Percentiles rank a stretch among this genome's conserved stretches.
Evolutionary conservation across 2,888 invertebrate species (phyloP).

Genomic region (Scaptomyza cyrtandrae): DNA sequence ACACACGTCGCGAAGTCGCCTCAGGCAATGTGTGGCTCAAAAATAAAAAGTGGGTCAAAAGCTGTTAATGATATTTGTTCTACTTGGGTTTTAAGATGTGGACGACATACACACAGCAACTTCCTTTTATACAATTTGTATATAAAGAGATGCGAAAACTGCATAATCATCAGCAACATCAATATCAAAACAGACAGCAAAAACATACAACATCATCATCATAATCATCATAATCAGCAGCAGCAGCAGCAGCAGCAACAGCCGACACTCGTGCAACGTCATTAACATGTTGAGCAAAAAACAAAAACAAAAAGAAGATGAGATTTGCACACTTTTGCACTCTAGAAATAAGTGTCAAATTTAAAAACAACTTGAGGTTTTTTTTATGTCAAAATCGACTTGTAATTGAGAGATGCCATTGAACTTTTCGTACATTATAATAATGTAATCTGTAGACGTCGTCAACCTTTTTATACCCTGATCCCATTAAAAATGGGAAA

Average conservation of each 20-base stretch:
- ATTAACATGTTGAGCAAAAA: slow-evolving; percentile 52
- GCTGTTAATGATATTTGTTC: slow-evolving; percentile 80
- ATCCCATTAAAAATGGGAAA: no score
- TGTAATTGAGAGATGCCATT: slow-evolving; percentile 57
- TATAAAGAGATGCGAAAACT: slow-evolving; percentile 20
- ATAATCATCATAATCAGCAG: no score
- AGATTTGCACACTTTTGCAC: not conserved
- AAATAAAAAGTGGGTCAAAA: slow-evolving; percentile 75
- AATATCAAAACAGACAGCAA: not conserved
- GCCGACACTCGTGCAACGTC: slow-evolving; percentile 21
- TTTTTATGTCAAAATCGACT: slow-evolving; percentile 5
- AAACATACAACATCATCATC: slow-evolving; percentile 6
- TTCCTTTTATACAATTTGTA: slow-evolving; percentile 45
- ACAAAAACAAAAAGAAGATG: not conserved
- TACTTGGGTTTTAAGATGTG: slow-evolving; percentile 75
- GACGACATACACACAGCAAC: slow-evolving; percentile 26
- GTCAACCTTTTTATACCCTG: not conserved
- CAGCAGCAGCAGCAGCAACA: no score
- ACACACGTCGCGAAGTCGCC: slow-evolving; percentile 66
- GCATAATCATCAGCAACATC: slow-evolving; percentile 46
- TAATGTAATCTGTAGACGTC: slow-evolving; percentile 42
- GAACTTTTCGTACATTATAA: slow-evolving; percentile 48
- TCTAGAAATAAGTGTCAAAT: slow-evolving; percentile 51
- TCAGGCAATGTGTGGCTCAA: slow-evolving; percentile 56
- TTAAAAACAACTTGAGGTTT: slow-evolving; percentile 42